Evolutionary conservation across 2,888 invertebrate genomes (phyloP), one percentile per base, ranked within the genome.

Genomic region (Odontothrips loti): DNA sequence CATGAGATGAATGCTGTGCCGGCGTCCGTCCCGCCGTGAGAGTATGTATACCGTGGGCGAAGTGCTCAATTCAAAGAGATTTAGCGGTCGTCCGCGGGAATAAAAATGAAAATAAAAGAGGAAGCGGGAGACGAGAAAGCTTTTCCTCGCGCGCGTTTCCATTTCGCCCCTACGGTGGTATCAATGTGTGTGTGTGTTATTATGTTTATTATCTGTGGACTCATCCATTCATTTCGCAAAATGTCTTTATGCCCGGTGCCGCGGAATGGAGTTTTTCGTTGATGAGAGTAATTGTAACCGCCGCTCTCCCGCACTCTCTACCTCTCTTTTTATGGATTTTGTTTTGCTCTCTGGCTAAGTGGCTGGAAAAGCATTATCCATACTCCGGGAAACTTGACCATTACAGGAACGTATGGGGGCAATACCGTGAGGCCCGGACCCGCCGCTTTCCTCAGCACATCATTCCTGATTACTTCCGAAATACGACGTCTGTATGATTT

Each of bases 211-310:
- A 75, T 75, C 68, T 23, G 68, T 27, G 68, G 68, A 75, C 68
- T 75, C 68, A 75, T 75, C 68, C 68, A 75, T 75, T 75, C 68
- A 75, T 75, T 75, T 75, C 23, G 23, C 68, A 23, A 75, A 75
- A 27, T 75, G 68, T 75, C 68, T 75, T 75, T 75, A 75, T 12
- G 27, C 68, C 68, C 23, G 68, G 68, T 12, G 68, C 34, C 63
- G 23, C 23, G 68, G 2, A 68, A 68, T 27, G 68, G 68, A 75
- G 68, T 75, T 75, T 75, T 58, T 58, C 58, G 11, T 17, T 75
- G 68, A 75, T 75, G 68, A 75, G 68, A 75, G 68, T 75, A 75
- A 75, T 75, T 75, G 68, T 75, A 11, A 58, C n/a, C 58, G n/a
- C 58, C 58, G 17, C 58, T 20, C 58, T 17, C 58, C 11, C 58